phyloP scores from a whole-genome alignment of 2,113 vertebrate species.

The Stegostoma tigrinum region DNA sequence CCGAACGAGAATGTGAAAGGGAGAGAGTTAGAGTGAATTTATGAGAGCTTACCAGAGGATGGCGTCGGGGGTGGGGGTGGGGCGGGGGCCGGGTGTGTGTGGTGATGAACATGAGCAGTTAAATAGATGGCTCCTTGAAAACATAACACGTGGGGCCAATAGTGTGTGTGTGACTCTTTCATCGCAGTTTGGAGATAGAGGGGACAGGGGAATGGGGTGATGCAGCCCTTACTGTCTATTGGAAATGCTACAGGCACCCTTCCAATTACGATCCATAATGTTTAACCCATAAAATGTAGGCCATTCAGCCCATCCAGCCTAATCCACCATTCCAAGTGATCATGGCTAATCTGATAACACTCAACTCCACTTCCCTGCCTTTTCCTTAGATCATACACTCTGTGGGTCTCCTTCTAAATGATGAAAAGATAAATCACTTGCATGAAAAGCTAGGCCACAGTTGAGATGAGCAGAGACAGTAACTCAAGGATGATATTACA shows the following conservation, averaged over 20 bases:
- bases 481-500: neutral
- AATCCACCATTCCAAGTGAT: too few species aligned
- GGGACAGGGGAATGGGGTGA: neutral
- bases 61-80: too few species aligned
- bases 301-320: too few species aligned
- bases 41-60: neutral
- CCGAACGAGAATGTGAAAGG: neutral
- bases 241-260: neutral
- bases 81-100: too few species aligned
- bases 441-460: neutral
- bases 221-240: neutral
- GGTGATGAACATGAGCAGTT: neutral
- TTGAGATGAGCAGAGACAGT: neutral
- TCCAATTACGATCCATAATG: neutral
- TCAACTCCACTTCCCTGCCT: neutral
- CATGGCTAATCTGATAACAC: too few species aligned
- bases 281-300: neutral
- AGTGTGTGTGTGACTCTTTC: neutral
- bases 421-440: neutral
- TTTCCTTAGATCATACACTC: neutral
- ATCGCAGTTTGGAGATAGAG: neutral
- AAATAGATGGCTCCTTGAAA: neutral
- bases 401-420: neutral
- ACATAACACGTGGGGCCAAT: neutral
- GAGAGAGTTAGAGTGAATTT: neutral